Percentiles rank a stretch among this genome's conserved stretches.
These are phyloP conservation scores for Andrena chrysosceles DNA, from an alignment of 2,888 invertebrate genomes.

Conservation along the genomic window DNA sequence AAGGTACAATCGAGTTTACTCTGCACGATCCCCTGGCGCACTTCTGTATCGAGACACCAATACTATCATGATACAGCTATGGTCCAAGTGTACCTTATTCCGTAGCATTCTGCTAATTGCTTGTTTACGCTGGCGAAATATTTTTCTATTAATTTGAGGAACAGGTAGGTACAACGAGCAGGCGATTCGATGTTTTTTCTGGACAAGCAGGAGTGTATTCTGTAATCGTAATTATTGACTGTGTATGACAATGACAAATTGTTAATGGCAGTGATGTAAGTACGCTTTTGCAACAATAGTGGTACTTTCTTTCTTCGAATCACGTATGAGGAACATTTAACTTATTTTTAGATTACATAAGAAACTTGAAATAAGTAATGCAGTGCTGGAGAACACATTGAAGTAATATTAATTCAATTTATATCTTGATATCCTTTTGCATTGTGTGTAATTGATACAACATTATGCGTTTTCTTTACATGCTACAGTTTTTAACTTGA, in stretches of 20 bases:
- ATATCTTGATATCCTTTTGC: too few species aligned
- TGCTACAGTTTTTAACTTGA: too few species aligned
- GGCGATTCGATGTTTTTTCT: background rate
- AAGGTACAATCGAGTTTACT: slow-evolving; percentile 56
- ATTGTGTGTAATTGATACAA: too few species aligned
- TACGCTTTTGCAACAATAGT: background rate
- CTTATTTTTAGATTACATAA: too few species aligned
- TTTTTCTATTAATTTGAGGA: slow-evolving; percentile 9
- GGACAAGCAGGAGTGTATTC: background rate
- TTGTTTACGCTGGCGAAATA: slow-evolving; percentile 3
- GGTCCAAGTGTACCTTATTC: slow-evolving; percentile 32
- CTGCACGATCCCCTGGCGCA: slow-evolving; percentile 37
- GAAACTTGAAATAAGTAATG: too few species aligned
- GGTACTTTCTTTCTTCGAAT: too few species aligned
- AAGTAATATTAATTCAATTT: too few species aligned
- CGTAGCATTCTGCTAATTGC: slow-evolving; percentile 31
- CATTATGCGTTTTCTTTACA: too few species aligned
- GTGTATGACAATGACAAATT: background rate
- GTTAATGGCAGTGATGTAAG: background rate
- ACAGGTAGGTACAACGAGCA: background rate
- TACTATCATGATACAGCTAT: slow-evolving; percentile 26
- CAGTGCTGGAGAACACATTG: too few species aligned
- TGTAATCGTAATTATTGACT: background rate
- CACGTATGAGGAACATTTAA: too few species aligned
- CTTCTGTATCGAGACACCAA: slow-evolving; percentile 37